Conservation (phyloP, 2,113 vertebrate genomes). For the Aphyosemion australe region DNA sequence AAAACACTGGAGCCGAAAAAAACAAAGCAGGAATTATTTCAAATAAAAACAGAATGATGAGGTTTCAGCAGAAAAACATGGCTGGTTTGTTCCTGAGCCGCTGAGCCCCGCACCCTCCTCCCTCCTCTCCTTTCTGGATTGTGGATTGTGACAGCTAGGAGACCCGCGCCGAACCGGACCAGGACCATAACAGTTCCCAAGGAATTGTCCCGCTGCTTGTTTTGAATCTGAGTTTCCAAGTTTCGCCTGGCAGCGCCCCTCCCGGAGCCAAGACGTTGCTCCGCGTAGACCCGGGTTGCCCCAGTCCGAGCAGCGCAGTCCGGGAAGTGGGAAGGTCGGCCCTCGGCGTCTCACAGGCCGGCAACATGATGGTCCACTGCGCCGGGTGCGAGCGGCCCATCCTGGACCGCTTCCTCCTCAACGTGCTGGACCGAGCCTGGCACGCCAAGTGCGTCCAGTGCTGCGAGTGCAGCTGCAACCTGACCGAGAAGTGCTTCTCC, state of each 20-base stretch:
- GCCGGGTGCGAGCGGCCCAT: conserved; percentile 97
- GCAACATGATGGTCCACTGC: conserved; percentile 95
- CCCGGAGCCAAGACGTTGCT: conserved; percentile 79
- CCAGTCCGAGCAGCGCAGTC: conserved; percentile 76
- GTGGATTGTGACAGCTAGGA: conserved; percentile 69
- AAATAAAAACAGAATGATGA: conserved; percentile 24
- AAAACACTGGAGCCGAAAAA: conserved; percentile 70
- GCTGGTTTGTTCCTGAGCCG: conserved; percentile 32
- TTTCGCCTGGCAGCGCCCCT: conserved; percentile 47
- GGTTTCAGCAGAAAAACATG: conserved; percentile 40
- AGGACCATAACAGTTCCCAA: conserved; percentile 39
- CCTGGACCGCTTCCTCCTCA: conserved; percentile 92
- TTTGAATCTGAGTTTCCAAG: conserved; percentile 3
- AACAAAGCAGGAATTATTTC: conserved; percentile 42
- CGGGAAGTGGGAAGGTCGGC: conserved; percentile 70
- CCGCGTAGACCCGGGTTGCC: conserved; percentile 72
- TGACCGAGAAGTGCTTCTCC: conserved; percentile 97
- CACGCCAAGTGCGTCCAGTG: conserved; percentile 97
- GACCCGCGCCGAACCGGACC: conserved; percentile 34
- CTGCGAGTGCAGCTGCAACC: conserved; percentile 94
- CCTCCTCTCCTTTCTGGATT: conserved; percentile 53
- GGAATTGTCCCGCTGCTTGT: conserved; percentile 32
- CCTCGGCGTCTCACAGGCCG: conserved; percentile 77
- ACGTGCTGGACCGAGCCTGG: conserved; percentile 96
- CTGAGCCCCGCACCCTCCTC: conserved; percentile 31